These are phyloP conservation scores for Premnoplex brunnescens DNA, from an alignment of 2,797 vertebrate genomes.

Conservation along the genomic window DNA sequence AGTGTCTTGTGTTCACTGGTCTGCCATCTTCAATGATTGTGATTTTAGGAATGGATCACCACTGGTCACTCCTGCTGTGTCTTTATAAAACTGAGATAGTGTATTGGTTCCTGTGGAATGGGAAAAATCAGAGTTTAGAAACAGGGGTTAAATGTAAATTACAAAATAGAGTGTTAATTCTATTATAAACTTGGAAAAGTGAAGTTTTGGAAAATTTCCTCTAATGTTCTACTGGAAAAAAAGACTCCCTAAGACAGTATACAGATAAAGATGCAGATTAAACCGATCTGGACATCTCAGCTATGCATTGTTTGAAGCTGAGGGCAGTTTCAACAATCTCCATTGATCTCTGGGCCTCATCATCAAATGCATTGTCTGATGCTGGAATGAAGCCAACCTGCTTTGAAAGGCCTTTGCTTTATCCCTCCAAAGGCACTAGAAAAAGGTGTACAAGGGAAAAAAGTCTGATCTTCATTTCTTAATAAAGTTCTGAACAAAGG, in stretches of 20 bases:
- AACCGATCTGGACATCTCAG: not conserved
- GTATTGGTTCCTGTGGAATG: not conserved
- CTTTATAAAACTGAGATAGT: not conserved
- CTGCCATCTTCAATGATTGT: fast-evolving
- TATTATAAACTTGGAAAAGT: not conserved
- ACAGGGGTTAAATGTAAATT: not conserved
- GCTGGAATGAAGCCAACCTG: not conserved
- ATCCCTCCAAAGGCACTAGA: not conserved
- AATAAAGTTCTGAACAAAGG: not conserved
- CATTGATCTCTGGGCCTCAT: constrained; percentile 9
- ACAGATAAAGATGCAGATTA: not conserved
- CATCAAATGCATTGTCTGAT: constrained; percentile 39
- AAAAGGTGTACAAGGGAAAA: not conserved
- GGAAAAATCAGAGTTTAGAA: not conserved
- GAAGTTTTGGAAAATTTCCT: not conserved
- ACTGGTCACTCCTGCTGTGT: not conserved
- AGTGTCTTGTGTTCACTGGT: not conserved
- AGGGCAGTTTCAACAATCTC: not conserved
- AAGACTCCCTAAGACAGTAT: fast-evolving
- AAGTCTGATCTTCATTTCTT: not conserved
- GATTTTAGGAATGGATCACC: not conserved
- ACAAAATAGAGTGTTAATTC: not conserved
- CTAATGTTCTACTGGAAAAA: not conserved
- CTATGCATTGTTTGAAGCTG: not conserved
- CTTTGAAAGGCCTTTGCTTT: not conserved